phyloP scores from a whole-genome alignment of 2,113 vertebrate genomes.

The Rhinolophus ferrumequinum region DNA sequence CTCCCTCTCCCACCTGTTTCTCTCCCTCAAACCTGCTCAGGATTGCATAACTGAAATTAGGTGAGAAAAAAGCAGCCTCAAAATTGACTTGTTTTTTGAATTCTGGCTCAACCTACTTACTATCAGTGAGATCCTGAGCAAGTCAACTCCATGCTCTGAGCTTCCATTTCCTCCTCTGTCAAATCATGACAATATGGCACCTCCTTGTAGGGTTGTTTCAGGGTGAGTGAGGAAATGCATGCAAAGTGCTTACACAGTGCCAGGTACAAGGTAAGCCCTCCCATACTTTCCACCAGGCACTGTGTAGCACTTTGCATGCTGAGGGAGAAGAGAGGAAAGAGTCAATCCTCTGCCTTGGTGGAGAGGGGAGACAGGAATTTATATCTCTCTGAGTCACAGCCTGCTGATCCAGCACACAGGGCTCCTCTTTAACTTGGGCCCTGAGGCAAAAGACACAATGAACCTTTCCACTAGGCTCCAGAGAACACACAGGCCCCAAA shows the following conservation, averaged over 20 bases:
- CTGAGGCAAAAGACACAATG: background rate
- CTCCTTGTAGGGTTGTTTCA: background rate
- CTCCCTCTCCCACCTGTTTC: background rate
- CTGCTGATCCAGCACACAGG: background rate
- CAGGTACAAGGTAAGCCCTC: background rate
- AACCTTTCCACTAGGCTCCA: background rate
- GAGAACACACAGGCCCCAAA: background rate
- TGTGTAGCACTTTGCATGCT: background rate
- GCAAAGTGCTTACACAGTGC: background rate
- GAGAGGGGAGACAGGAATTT: background rate
- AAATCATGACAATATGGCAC: background rate
- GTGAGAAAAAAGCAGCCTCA: background rate
- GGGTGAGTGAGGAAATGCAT: background rate
- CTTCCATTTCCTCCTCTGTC: background rate
- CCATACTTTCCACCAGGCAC: background rate
- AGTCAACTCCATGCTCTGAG: background rate
- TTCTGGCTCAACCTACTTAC: background rate
- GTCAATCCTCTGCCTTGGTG: background rate
- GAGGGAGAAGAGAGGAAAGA: background rate
- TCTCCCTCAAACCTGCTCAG: background rate
- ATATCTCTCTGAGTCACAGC: background rate
- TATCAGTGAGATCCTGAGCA: background rate
- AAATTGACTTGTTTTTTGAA: background rate
- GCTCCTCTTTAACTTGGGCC: background rate
- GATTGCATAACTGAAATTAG: slow-evolving; percentile 14